These are phyloP conservation scores for Drosophila flavopinicola DNA, from an alignment of 2,888 invertebrate species.

Conservation along the genomic window DNA sequence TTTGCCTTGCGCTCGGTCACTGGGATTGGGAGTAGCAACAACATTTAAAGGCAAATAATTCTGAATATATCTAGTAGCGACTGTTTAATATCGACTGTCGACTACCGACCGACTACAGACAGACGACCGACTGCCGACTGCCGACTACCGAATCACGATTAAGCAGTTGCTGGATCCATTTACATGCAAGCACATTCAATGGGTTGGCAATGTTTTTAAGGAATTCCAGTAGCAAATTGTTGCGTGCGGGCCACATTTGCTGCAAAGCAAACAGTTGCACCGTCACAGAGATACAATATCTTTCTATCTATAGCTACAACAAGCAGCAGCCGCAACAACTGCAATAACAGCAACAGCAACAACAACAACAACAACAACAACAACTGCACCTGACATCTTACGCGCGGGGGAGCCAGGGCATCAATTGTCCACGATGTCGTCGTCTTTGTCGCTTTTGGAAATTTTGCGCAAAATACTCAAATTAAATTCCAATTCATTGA, in stretches of 20 bases:
- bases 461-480: constrained; percentile 81
- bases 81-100: neutral
- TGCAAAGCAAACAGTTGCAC: constrained; percentile 43
- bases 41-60: constrained; percentile 7
- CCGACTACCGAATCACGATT: constrained; percentile 72
- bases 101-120: constrained; percentile 1
- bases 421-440: constrained; percentile 78
- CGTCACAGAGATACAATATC: constrained; percentile 53
- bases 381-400: constrained; percentile 67
- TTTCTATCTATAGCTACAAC: constrained; percentile 45
- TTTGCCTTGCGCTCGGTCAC: constrained; percentile 13
- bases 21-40: constrained; percentile 8
- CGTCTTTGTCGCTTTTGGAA: constrained; percentile 57
- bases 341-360: constrained; percentile 15
- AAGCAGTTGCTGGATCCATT: constrained; percentile 70
- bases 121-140: constrained; percentile 7
- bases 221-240: constrained; percentile 79
- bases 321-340: neutral
- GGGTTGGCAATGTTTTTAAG: constrained; percentile 40
- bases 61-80: neutral
- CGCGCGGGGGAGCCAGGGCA: constrained; percentile 71
- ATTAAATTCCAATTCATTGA: constrained; percentile 85
- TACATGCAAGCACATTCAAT: constrained; percentile 65
- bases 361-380: constrained; percentile 15
- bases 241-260: constrained; percentile 79